Evolutionary conservation across 2,888 invertebrate genomes (phyloP).

Genomic region (Lasioglossum villosulum): DNA sequence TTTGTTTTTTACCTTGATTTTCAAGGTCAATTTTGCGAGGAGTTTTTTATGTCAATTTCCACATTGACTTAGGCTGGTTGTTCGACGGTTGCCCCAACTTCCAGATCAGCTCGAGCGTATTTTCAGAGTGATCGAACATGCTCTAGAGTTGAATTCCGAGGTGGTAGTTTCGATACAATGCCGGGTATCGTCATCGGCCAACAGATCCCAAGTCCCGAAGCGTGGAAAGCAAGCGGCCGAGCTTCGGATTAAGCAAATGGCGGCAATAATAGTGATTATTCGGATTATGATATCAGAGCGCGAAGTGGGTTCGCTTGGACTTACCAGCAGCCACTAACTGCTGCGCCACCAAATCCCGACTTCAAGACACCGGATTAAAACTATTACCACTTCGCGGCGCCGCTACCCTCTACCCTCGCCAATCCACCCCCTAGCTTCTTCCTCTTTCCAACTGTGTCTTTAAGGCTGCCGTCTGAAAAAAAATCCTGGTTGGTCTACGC

Average conservation of each 20-base stretch:
- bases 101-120: neutral
- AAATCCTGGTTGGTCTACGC: neutral
- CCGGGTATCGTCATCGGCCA: conserved; percentile 45
- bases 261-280: conserved; percentile 85
- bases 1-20: too few relatives aligned
- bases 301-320: conserved; percentile 82
- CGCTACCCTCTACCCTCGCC: conserved; percentile 51
- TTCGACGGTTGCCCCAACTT: neutral
- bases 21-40: too few relatives aligned
- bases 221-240: conserved; percentile 47
- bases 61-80: too few relatives aligned
- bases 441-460: conserved; percentile 36
- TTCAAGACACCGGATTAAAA: conserved; percentile 85
- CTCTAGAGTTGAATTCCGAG: neutral
- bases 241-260: conserved; percentile 83
- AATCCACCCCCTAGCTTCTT: conserved; percentile 12
- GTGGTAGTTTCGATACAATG: conserved; percentile 38
- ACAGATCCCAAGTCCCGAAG: conserved; percentile 54
- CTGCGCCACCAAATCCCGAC: conserved; percentile 83
- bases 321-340: conserved; percentile 81
- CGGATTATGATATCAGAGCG: conserved; percentile 85
- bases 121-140: neutral
- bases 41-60: too few relatives aligned
- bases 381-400: conserved; percentile 81
- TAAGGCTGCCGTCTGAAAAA: conserved; percentile 28